Conservation (phyloP, 2,113 vertebrate species). For the Pycnonotus jocosus region DNA sequence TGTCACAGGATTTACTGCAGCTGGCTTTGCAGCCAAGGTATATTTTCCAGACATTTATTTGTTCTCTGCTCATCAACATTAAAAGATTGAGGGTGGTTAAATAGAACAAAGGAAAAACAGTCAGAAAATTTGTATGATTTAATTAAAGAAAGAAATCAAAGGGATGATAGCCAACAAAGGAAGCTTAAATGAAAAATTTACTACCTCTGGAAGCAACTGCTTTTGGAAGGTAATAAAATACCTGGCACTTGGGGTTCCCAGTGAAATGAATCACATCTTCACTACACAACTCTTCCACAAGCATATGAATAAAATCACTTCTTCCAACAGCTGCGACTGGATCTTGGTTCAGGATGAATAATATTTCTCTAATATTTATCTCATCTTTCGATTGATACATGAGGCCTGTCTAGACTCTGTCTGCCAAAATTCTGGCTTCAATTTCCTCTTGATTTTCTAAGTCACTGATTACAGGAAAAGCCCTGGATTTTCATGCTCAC, state of each 20-base stretch:
- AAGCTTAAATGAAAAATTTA: constrained; percentile 42
- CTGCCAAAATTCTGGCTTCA: not conserved
- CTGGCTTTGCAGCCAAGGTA: not conserved
- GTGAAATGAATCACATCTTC: not conserved
- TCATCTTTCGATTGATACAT: not conserved
- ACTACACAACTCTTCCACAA: not conserved
- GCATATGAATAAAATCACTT: not conserved
- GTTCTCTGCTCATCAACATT: not conserved
- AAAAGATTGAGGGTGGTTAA: constrained; percentile 2
- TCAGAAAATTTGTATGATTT: constrained; percentile 29
- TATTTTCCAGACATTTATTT: constrained; percentile 13
- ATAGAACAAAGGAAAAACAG: constrained; percentile 21
- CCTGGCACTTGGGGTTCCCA: not conserved
- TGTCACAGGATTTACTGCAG: constrained; percentile 20
- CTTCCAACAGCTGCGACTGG: not conserved
- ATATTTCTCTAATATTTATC: constrained; percentile 16
- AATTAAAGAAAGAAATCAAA: constrained; percentile 45
- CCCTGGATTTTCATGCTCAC: not conserved
- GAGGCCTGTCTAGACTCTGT: not conserved
- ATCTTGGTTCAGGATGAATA: not conserved
- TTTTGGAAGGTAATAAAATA: constrained; percentile 23
- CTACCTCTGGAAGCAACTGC: not conserved
- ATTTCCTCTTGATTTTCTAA: constrained; percentile 1
- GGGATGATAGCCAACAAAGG: constrained; percentile 4
- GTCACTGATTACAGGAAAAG: not conserved